phyloP scores from a whole-genome alignment of 2,113 vertebrate genomes.

The Prochilodus magdalenae region DNA sequence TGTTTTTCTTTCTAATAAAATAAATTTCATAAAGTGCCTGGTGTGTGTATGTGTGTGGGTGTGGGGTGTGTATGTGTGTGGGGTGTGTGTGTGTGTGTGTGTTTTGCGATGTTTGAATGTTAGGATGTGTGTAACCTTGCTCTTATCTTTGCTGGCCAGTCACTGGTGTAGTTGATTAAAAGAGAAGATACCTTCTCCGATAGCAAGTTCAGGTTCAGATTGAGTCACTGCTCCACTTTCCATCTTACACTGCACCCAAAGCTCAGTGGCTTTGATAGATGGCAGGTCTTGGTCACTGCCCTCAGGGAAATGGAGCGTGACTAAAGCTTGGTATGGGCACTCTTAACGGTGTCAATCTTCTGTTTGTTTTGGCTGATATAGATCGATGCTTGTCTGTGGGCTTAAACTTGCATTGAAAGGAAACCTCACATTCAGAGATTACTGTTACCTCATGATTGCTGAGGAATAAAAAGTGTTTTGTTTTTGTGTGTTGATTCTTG shows the following conservation, averaged over 20 bases:
- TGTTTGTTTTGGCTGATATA: neutral
- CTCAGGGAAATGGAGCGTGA: neutral
- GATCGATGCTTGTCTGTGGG: neutral
- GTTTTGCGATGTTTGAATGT: neutral
- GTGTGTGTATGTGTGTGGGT: neutral
- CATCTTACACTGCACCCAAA: neutral
- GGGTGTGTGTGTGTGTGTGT: too few species aligned
- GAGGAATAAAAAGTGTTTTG: slow-evolving; percentile 14
- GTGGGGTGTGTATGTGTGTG: too few species aligned
- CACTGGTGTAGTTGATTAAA: slow-evolving; percentile 27
- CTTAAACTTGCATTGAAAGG: neutral
- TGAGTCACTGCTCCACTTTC: slow-evolving; percentile 17
- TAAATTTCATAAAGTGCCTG: too few species aligned
- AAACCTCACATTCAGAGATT: neutral
- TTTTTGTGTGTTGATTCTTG: slow-evolving; percentile 68
- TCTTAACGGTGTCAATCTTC: neutral
- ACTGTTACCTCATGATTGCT: too few species aligned
- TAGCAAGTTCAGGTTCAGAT: slow-evolving; percentile 17
- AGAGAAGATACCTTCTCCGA: slow-evolving; percentile 8
- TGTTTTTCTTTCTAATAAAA: too few species aligned
- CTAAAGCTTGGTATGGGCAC: neutral
- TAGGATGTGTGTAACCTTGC: neutral
- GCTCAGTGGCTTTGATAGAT: slow-evolving; percentile 1
- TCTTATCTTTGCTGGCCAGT: slow-evolving; percentile 28
- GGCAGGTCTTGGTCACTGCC: neutral